Base-by-base conservation (phyloP, 2,888 invertebrate genomes). In the Buathra laborator region DNA sequence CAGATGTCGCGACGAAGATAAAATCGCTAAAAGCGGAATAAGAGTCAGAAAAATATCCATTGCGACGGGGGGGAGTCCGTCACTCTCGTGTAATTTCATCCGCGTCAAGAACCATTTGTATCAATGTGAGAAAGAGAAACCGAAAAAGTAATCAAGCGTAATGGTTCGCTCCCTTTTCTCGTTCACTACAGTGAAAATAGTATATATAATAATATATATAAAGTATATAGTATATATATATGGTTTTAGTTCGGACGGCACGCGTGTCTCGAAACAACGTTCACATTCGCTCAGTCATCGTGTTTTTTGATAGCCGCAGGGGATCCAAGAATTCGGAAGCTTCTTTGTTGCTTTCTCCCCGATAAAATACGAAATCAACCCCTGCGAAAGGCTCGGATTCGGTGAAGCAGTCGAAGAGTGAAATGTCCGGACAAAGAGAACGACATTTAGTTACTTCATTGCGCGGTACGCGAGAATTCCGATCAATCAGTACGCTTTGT, bases 141-240 rank as follows among this genome's bases (percentile, higher is more conserved):
- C 83, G 82, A 77, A 85, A 88, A 88, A 85, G 88, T 88, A 88
- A 88, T 88, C 88, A 88, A 85, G 83, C 86, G 81, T 84, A 88
- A 88, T 88, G 87, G 86, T 46, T 78, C 44, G 77, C 59, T 78
- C 81, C 64, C 74, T 71, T 78, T 79, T 53, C 53, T 53, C 53
- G 48, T 72, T 56, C 62, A 51, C 29, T 46, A 37, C 12, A 32
- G 16, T 82, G 67, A 53, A 68, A 56, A 24, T 68, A 46, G n/a
- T 48, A 32, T 43, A 12, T 37, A 37, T 5, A 9, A 37, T 37
- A 16, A 43, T 67, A 44, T 16, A 59, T 16, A 19, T 59, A 16
- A 9, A 29, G 12, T 62, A 43, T 46, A 5, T 43, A 16, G 70
- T 48, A 48, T 48, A 9, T 56, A 56, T 56, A 56, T 56, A 24